These are phyloP conservation scores for Zapus hudsonius DNA, from an alignment of 2,113 vertebrate species.

Conservation along the genomic window DNA sequence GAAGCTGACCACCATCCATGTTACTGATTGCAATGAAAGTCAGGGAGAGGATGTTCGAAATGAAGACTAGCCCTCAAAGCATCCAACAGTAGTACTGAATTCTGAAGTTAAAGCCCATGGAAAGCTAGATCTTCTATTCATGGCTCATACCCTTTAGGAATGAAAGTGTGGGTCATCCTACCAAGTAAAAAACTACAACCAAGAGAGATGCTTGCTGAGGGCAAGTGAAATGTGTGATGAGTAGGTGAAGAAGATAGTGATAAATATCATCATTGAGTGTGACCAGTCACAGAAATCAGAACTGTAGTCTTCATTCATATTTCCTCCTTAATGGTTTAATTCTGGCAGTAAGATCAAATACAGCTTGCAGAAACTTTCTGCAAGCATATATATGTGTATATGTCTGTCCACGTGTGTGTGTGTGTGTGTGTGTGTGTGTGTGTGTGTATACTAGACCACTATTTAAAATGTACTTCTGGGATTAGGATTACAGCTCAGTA, in stretches of 20 bases:
- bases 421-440: too few relatives aligned
- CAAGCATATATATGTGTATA: background rate
- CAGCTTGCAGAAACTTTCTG: background rate
- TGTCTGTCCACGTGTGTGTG: too few relatives aligned
- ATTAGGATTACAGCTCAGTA: background rate
- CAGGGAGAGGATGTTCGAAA: background rate
- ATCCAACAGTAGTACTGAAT: background rate
- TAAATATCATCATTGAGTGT: too few relatives aligned
- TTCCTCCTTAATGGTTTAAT: background rate
- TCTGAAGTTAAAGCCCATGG: background rate
- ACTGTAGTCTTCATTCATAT: background rate
- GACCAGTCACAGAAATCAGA: too few relatives aligned
- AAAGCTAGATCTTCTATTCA: background rate
- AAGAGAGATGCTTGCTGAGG: background rate
- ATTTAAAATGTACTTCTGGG: background rate
- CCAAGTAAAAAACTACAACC: background rate
- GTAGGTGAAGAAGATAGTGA: too few relatives aligned
- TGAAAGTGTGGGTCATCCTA: background rate
- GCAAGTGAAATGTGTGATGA: background rate
- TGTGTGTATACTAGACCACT: background rate
- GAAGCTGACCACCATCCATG: too few relatives aligned
- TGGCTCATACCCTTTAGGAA: background rate
- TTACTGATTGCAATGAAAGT: background rate
- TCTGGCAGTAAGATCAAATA: background rate
- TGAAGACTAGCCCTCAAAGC: background rate